phyloP scores from a whole-genome alignment of 2,888 invertebrate species.

The Mimas tiliae region DNA sequence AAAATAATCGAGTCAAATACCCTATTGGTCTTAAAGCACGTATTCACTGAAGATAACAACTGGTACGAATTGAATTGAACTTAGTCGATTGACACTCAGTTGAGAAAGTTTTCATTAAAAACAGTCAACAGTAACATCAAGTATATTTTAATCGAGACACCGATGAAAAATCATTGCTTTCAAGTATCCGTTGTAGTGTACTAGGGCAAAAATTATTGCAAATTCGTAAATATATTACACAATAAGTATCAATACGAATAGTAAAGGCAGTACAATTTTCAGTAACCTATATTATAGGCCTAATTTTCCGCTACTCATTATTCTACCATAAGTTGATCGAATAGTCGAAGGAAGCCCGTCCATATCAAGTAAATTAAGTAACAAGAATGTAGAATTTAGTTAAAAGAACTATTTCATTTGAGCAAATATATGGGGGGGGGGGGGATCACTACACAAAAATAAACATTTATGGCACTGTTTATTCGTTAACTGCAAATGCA shows the following conservation, averaged over 20 bases:
- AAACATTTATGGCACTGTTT: constrained; percentile 77
- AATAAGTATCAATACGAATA: constrained; percentile 24
- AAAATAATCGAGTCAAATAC: too few relatives aligned
- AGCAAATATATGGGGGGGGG: constrained; percentile 68
- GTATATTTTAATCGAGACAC: constrained; percentile 11
- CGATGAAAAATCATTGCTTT: constrained; percentile 26
- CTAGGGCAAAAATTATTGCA: neutral
- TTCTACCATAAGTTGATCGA: constrained; percentile 54
- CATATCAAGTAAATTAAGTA: constrained; percentile 59
- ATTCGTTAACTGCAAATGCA: constrained; percentile 67
- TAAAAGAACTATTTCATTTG: constrained; percentile 56
- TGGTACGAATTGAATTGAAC: constrained; percentile 6
- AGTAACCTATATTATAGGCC: constrained; percentile 39
- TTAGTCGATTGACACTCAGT: constrained; percentile 4
- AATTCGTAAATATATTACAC: constrained; percentile 4
- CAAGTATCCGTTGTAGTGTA: constrained; percentile 14
- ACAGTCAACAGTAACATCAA: constrained; percentile 18
- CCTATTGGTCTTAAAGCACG: constrained; percentile 2
- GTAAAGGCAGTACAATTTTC: constrained; percentile 25
- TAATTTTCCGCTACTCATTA: constrained; percentile 41
- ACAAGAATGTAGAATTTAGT: constrained; percentile 47
- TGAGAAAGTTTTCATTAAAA: constrained; percentile 10
- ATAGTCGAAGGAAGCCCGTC: constrained; percentile 70
- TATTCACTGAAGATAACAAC: neutral
- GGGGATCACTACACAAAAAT: constrained; percentile 56